Conservation (phyloP, 2,888 invertebrate species). For the Girardia tigrina region DNA sequence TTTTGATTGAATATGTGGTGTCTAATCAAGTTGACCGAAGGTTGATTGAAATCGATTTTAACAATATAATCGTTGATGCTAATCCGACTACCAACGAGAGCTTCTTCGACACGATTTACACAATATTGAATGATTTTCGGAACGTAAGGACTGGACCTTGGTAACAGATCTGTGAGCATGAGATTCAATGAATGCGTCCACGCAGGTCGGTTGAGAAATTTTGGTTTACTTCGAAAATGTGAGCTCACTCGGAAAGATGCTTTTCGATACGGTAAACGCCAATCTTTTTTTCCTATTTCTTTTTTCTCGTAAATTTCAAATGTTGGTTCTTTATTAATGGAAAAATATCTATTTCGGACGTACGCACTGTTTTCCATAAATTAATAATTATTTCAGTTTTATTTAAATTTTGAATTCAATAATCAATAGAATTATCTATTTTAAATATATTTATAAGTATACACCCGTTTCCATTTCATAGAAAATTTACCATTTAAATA, state of each 20-base stretch:
- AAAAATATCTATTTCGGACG: not conserved
- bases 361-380: no score
- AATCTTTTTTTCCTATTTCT: not conserved
- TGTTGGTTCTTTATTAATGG: not conserved
- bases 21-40: not conserved
- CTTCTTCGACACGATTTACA: not conserved
- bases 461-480: no score
- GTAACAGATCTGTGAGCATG: not conserved
- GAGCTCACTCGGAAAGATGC: not conserved
- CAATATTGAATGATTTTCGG: not conserved
- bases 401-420: no score
- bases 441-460: no score
- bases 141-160: not conserved
- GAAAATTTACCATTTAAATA: no score
- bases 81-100: not conserved
- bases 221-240: not conserved
- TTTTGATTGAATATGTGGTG: not conserved
- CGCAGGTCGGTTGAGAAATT: not conserved
- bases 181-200: not conserved
- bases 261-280: not conserved
- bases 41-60: not conserved
- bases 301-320: conserved; percentile 1
- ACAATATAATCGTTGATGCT: not conserved
- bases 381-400: no score
- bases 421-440: no score